Percentiles rank a stretch among this genome's conserved stretches.
These are phyloP conservation scores for Lepisosteus oculatus DNA, from an alignment of 2,113 vertebrate species.

Conservation along the genomic window DNA sequence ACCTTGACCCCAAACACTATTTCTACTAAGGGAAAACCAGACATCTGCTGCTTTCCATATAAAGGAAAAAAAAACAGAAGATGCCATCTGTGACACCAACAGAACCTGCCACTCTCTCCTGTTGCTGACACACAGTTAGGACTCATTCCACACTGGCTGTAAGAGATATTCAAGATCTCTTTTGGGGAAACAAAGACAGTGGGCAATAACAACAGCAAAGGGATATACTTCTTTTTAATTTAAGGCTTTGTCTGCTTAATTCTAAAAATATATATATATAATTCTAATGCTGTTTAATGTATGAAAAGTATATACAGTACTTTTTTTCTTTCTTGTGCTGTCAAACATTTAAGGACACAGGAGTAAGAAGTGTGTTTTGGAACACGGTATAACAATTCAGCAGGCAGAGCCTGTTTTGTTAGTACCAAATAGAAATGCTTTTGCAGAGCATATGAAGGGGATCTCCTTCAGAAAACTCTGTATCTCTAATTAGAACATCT, in stretches of 20 bases:
- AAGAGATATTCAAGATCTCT: neutral
- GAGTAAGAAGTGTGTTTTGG: neutral
- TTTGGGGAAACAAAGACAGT: neutral
- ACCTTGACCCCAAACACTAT: neutral
- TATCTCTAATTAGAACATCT: neutral
- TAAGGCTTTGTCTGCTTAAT: neutral
- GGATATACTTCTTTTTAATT: neutral
- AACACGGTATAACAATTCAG: too few species aligned
- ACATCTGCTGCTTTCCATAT: too few species aligned
- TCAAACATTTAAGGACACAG: neutral
- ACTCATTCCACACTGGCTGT: neutral
- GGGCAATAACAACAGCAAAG: neutral
- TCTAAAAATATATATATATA: neutral
- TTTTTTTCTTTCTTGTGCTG: slow-evolving; percentile 1
- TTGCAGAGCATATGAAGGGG: too few species aligned
- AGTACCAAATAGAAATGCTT: neutral
- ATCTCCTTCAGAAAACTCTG: neutral
- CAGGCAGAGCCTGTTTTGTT: neutral
- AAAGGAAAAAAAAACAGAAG: neutral
- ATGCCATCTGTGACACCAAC: too few species aligned
- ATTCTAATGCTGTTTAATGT: too few species aligned
- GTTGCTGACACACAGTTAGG: neutral
- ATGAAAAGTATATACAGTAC: neutral
- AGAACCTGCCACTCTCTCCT: too few species aligned
- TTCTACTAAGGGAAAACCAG: neutral